Conservation (phyloP, 1,140 invertebrate species). For the Drosophila seguyi region DNA sequence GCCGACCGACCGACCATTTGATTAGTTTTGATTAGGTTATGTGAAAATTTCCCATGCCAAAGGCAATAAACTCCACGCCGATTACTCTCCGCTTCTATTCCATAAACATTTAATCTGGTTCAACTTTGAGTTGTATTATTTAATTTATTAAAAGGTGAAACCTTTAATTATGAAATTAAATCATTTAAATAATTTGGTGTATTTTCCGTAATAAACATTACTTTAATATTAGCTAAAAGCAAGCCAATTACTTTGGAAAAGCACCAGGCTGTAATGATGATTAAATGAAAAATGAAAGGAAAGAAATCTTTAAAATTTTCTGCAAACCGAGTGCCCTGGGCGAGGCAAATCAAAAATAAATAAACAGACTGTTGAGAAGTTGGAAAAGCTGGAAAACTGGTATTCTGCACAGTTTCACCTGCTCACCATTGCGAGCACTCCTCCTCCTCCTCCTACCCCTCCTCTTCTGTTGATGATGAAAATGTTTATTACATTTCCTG, state of each 20-base stretch:
- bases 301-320: conserved; percentile 42
- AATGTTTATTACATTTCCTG: conserved; percentile 45
- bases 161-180: conserved; percentile 4
- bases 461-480: conserved; percentile 2
- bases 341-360: conserved; percentile 43
- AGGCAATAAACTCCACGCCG: conserved; percentile 6
- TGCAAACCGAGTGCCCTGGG: conserved; percentile 30
- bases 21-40: conserved; percentile 69
- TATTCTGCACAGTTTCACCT: conserved; percentile 44
- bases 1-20: conserved; percentile 43
- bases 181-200: not conserved
- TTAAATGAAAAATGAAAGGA: conserved; percentile 9
- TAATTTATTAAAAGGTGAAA: not conserved
- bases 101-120: not conserved
- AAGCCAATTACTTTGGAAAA: not conserved
- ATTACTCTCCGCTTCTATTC: not conserved
- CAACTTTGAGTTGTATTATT: not conserved
- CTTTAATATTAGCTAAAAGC: conserved; percentile 4
- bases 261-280: not conserved
- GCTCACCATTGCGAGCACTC: not conserved
- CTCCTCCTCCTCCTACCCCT: not conserved
- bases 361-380: conserved; percentile 57
- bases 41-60: conserved; percentile 24
- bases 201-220: not conserved
- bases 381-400: conserved; percentile 49